These are phyloP conservation scores for Odocoileus hemionus DNA, from an alignment of 2,113 vertebrate genomes.

Conservation along the genomic window DNA sequence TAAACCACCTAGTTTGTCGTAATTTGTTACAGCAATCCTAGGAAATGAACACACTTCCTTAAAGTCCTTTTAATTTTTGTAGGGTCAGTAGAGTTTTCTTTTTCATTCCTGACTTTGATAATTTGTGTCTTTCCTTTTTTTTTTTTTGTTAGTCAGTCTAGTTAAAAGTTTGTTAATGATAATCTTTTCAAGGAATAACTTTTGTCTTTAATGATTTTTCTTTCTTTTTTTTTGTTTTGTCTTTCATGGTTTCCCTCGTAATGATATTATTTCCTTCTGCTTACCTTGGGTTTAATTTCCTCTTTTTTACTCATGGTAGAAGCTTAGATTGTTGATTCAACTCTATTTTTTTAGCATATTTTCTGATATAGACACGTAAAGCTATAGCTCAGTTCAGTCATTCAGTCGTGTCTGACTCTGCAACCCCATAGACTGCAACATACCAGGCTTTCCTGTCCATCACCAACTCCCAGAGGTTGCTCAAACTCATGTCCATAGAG, in stretches of 20 bases:
- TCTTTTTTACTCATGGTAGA: neutral
- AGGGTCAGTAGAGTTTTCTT: neutral
- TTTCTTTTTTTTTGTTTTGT: neutral
- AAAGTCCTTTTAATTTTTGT: neutral
- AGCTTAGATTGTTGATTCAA: neutral
- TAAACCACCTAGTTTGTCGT: neutral
- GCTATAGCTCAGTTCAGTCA: neutral
- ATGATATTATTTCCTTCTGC: neutral
- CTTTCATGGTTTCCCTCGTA: neutral
- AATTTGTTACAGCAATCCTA: neutral
- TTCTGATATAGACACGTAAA: neutral
- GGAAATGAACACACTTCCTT: neutral
- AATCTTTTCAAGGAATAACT: neutral
- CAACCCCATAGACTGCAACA: neutral
- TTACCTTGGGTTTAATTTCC: neutral
- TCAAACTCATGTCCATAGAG: neutral
- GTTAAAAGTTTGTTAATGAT: neutral
- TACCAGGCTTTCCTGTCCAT: neutral
- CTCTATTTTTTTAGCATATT: neutral
- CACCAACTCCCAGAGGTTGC: neutral
- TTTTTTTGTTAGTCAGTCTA: neutral
- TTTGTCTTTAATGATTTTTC: neutral
- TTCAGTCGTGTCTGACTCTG: neutral
- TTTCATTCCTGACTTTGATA: neutral
- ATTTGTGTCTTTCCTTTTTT: neutral